phyloP scores from a whole-genome alignment of 2,888 invertebrate genomes.

The Epinotia demarniana region DNA sequence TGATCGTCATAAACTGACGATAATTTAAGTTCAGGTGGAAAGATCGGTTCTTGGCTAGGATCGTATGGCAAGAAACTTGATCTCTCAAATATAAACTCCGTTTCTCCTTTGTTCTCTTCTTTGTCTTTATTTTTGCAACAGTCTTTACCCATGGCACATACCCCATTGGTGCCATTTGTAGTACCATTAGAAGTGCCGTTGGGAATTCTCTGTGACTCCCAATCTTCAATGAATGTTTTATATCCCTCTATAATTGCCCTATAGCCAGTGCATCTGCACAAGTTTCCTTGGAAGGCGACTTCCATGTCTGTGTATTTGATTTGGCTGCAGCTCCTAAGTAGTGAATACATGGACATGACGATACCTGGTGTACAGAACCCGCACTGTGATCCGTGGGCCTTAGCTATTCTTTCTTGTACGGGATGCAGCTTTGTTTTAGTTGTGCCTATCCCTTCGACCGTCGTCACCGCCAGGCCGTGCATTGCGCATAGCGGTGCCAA shows the following conservation, averaged over 20 bases:
- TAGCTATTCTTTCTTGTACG: conserved; percentile 92
- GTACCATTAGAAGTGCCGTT: conserved; percentile 54
- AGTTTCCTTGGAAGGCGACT: conserved; percentile 89
- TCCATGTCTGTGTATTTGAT: conserved; percentile 87
- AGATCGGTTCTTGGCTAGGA: conserved; percentile 91
- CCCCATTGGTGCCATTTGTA: conserved; percentile 57
- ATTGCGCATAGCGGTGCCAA: conserved; percentile 91
- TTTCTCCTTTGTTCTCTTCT: conserved; percentile 72
- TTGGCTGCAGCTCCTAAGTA: conserved; percentile 85
- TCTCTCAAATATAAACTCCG: conserved; percentile 84
- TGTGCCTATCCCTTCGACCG: conserved; percentile 94
- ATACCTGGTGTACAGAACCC: conserved; percentile 96
- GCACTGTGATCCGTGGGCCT: conserved; percentile 94
- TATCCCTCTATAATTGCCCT: conserved; percentile 94
- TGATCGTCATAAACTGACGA: conserved; percentile 85
- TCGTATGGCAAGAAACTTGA: conserved; percentile 88
- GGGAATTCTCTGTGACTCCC: conserved; percentile 82
- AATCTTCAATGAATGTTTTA: conserved; percentile 89
- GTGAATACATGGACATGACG: conserved; percentile 95
- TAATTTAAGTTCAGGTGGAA: conserved; percentile 91
- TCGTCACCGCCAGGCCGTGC: conserved; percentile 93
- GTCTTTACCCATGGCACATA: conserved; percentile 86
- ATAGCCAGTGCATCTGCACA: conserved; percentile 95
- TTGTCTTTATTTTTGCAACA: conserved; percentile 85
- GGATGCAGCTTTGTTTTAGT: conserved; percentile 89